Conservation (phyloP, 2,113 vertebrate genomes). For the Nyctibius bracteatus region DNA sequence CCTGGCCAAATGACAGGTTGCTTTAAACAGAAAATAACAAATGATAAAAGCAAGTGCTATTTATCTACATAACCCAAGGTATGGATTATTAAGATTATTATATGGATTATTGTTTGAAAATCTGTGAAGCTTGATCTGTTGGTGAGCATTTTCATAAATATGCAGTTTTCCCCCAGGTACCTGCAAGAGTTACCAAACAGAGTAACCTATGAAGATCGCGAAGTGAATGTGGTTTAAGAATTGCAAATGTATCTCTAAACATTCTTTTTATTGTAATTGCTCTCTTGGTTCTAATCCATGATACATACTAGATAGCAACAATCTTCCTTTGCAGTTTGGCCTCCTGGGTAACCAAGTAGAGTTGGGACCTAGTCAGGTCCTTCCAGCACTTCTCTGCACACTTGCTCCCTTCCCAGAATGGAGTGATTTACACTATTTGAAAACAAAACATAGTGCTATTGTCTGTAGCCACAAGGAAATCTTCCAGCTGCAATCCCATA, state of each 20-base stretch:
- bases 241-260: not conserved
- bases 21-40: not conserved
- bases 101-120: not conserved
- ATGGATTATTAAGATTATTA: not conserved
- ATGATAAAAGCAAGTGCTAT: not conserved
- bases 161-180: fast-evolving
- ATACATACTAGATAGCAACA: not conserved
- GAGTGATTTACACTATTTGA: not conserved
- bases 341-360: not conserved
- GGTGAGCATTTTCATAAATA: not conserved
- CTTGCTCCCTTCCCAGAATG: not conserved
- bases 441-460: constrained; percentile 26
- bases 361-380: not conserved
- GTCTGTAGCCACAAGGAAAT: not conserved
- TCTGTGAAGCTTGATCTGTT: not conserved
- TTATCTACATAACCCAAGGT: not conserved
- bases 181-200: not conserved
- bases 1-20: not conserved
- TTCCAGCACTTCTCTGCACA: not conserved
- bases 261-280: not conserved
- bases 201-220: not conserved
- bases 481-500: constrained; percentile 20
- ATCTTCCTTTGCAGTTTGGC: not conserved
- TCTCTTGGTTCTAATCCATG: not conserved
- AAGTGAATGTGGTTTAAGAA: not conserved